These are phyloP conservation scores for Rhinophrynus dorsalis DNA, from an alignment of 2,797 vertebrate genomes.

Conservation along the genomic window DNA sequence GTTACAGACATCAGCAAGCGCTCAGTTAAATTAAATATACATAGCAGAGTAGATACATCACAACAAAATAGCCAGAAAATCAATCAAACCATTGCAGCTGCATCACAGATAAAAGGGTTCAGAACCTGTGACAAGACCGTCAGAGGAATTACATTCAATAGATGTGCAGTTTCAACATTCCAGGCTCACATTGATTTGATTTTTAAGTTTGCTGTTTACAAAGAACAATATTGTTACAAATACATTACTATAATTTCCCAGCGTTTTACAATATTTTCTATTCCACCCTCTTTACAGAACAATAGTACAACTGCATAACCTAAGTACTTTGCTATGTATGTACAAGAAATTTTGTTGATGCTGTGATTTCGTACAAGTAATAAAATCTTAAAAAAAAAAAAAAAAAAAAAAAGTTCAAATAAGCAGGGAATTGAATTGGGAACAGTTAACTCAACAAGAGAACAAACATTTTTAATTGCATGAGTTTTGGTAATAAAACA, in stretches of 20 bases:
- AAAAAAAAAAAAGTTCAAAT: not conserved
- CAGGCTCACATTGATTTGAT: slow-evolving; percentile 67
- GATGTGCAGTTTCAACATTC: slow-evolving; percentile 82
- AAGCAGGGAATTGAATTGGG: not conserved
- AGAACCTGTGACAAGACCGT: slow-evolving; percentile 70
- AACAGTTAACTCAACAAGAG: slow-evolving; percentile 3
- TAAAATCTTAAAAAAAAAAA: slow-evolving; percentile 1
- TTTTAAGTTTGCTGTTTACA: slow-evolving; percentile 67
- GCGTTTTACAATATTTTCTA: slow-evolving; percentile 69
- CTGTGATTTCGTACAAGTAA: slow-evolving; percentile 63
- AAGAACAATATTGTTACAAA: slow-evolving; percentile 76
- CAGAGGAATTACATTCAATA: slow-evolving; percentile 85
- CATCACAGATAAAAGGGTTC: slow-evolving; percentile 66
- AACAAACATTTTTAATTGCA: slow-evolving; percentile 1
- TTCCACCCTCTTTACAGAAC: slow-evolving; percentile 70
- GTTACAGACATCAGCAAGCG: slow-evolving; percentile 82
- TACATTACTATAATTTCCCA: slow-evolving; percentile 74
- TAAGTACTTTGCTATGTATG: slow-evolving; percentile 69
- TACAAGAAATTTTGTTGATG: slow-evolving; percentile 62
- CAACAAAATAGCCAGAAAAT: slow-evolving; percentile 76
- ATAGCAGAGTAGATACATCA: slow-evolving; percentile 79
- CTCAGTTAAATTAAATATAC: slow-evolving; percentile 82
- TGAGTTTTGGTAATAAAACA: slow-evolving; percentile 47
- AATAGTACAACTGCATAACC: slow-evolving; percentile 69
- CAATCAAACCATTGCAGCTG: slow-evolving; percentile 72